Percentiles rank a stretch among this genome's conserved stretches.
Conservation (phyloP, 1,140 invertebrate genomes). For the Brachionus calyciflorus region DNA sequence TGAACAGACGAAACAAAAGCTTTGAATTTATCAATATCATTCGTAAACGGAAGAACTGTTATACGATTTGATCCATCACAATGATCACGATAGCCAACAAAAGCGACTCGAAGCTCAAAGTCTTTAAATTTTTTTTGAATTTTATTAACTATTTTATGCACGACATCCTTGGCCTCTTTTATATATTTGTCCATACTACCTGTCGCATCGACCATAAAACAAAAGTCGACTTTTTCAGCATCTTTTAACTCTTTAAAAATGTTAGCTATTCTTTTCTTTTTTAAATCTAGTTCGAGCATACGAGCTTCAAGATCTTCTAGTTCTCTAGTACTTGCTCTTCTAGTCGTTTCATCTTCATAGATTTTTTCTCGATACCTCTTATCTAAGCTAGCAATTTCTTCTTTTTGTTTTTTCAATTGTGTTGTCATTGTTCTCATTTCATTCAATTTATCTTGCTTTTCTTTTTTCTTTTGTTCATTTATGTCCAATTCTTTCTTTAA, state of each 20-base stretch:
- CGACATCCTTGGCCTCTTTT: neutral
- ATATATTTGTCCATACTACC: neutral
- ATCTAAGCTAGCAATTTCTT: neutral
- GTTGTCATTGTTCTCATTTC: neutral
- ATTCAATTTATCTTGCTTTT: neutral
- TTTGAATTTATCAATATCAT: neutral
- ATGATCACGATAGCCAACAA: slow-evolving; percentile 24
- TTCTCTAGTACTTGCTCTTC: neutral
- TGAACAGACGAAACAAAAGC: neutral
- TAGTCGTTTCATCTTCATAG: neutral
- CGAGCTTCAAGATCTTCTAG: neutral
- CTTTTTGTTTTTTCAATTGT: neutral
- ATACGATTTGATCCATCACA: neutral
- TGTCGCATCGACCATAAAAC: slow-evolving; percentile 16
- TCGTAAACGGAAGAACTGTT: neutral
- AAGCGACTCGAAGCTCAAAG: neutral
- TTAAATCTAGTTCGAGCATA: neutral
- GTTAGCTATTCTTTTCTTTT: neutral
- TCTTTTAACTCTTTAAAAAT: neutral
- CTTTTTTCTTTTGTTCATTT: neutral
- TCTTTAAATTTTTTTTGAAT: neutral
- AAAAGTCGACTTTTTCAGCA: slow-evolving; percentile 24
- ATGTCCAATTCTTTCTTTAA: neutral
- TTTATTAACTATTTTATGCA: neutral
- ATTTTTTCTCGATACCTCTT: neutral